Evolutionary conservation across 1,140 invertebrate genomes (phyloP), one percentile per base, ranked within the genome.

Genomic region (Lepidurus packardi): DNA sequence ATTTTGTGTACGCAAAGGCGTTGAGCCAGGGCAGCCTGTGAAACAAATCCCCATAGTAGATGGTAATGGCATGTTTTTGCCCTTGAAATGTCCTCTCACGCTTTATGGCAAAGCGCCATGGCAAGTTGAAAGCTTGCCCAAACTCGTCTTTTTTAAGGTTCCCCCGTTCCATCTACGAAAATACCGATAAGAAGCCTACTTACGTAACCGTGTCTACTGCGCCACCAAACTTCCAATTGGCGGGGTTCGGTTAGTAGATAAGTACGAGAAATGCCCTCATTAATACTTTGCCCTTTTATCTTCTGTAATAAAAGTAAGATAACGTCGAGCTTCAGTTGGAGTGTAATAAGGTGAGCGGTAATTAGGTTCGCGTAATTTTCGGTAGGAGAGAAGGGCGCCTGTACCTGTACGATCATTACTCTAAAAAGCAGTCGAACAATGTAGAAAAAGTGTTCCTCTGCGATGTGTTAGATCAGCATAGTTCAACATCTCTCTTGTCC

Each of bases 71-170:
- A 21, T 13, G 53, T 65, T 65, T 65, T 21, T 65, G 53, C 53
- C 53, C 53, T 65, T 65, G 53, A 65, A 65, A 65, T 65, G 53
- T 65, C 53, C 53, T 65, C 53, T 65, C 21, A 65, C 53, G 53
- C 13, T 9, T 34, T 65, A 65, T 65, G 53, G 53, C 53, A 65
- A 9, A 13, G 21, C 21, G 53, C 53, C 53, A 65, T 4, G 16
- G 53, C 53, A 65, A 65, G 16, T 8, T 13, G 53, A 65, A 65
- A 65, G 53, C 53, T 65, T 65, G 16, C 21, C 21, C 53, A 13
- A 21, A 65, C 16, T 21, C 13, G 7, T 16, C 6, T 21, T 21
- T 21, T 21, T 21, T 16, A 65, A n/a, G 16, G 6, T 21, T 16
- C 9, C 53, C 21, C 53, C 21, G 21, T 21, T 65, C 21, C 53